Percentiles rank a stretch among this genome's conserved stretches.
phyloP scores from a whole-genome alignment of 2,888 invertebrate species.

The Lasioglossum marginatum region DNA sequence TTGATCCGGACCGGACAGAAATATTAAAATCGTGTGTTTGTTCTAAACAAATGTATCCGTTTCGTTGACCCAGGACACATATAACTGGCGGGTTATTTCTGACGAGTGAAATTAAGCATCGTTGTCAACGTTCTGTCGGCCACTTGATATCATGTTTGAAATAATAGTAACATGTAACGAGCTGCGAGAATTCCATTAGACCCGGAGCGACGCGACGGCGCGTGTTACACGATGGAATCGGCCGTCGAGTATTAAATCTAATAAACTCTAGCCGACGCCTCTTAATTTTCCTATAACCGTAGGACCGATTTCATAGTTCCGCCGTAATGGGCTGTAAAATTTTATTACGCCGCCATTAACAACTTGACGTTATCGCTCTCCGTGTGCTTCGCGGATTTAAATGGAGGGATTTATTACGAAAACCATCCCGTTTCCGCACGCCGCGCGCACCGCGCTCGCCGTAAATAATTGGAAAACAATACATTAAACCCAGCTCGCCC shows the following conservation, averaged over 20 bases:
- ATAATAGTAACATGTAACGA: slow-evolving; percentile 7
- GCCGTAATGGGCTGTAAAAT: slow-evolving; percentile 73
- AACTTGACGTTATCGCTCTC: slow-evolving; percentile 52
- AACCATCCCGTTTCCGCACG: neutral
- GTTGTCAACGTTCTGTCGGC: neutral
- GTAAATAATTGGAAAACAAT: slow-evolving; percentile 50
- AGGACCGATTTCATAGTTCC: slow-evolving; percentile 62
- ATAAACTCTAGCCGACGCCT: slow-evolving; percentile 59
- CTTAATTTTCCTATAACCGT: slow-evolving; percentile 66
- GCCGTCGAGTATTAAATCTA: slow-evolving; percentile 58
- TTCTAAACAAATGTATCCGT: neutral
- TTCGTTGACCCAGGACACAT: neutral
- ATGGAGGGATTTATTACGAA: slow-evolving; percentile 58
- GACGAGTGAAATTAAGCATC: slow-evolving; percentile 3
- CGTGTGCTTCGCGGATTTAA: slow-evolving; percentile 36
- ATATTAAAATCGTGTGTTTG: neutral
- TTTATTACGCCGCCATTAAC: slow-evolving; percentile 71
- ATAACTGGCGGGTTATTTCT: neutral
- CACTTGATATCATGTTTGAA: neutral
- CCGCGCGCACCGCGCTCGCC: neutral
- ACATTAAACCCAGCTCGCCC: neutral
- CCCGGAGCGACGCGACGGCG: neutral
- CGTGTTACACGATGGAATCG: slow-evolving; percentile 11
- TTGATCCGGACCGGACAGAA: neutral
- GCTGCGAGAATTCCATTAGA: slow-evolving; percentile 2